A percentile compares a stretch with the other conserved stretches of the same genome.
Evolutionary conservation across 2,113 vertebrate species (phyloP).

Genomic region (Salvator merianae): DNA sequence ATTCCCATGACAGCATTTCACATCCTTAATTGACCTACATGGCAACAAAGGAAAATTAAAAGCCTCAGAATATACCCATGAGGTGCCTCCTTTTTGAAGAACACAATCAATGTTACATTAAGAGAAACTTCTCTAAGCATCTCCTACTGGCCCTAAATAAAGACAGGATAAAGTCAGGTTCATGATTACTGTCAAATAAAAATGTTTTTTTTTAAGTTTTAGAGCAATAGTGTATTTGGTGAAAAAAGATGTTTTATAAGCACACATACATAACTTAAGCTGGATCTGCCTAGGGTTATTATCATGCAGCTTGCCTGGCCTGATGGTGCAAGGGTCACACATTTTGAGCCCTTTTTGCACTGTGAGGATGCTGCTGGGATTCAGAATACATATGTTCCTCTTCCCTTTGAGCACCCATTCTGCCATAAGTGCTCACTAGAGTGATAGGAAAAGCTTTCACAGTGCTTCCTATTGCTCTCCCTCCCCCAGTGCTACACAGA

Average conservation of each 20-base stretch:
- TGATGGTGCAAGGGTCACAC: no score
- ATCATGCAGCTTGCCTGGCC: no score
- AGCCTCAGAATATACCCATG: slow-evolving; percentile 30
- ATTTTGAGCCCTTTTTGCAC: not conserved
- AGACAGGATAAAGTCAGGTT: not conserved
- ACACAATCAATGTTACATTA: slow-evolving; percentile 14
- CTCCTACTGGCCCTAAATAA: not conserved
- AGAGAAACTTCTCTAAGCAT: slow-evolving; percentile 1
- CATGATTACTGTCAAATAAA: slow-evolving; percentile 13
- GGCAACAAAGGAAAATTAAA: slow-evolving; percentile 34
- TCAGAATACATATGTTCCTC: no score
- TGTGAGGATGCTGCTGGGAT: no score
- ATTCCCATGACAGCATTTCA: not conserved
- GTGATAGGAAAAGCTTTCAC: no score
- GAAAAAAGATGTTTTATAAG: no score
- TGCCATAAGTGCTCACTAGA: no score
- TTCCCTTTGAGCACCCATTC: no score
- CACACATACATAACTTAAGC: no score
- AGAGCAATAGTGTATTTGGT: not conserved
- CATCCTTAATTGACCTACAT: slow-evolving; percentile 34
- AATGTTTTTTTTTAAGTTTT: slow-evolving; percentile 1
- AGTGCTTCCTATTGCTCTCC: no score
- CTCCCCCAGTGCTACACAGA: no score
- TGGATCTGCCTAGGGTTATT: no score
- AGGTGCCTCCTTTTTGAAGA: slow-evolving; percentile 1